These are phyloP conservation scores for Calephelis virginiensis DNA, from an alignment of 1,140 invertebrate species.

Conservation along the genomic window DNA sequence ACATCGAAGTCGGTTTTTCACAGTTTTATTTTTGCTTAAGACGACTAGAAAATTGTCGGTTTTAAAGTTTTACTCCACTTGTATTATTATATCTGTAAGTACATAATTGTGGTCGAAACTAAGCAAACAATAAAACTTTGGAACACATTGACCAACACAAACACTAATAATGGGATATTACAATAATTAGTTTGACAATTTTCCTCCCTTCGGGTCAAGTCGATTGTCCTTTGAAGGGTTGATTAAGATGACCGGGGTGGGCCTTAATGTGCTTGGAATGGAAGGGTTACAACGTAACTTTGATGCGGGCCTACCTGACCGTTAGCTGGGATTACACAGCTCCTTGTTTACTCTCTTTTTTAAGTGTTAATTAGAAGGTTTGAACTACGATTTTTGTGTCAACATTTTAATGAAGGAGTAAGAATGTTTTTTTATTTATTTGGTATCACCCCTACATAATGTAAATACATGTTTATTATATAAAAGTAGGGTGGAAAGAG, in stretches of 20 bases:
- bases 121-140: constrained; percentile 7
- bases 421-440: not conserved
- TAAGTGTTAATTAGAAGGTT: constrained; percentile 24
- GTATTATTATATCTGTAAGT: constrained; percentile 24
- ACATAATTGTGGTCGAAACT: not conserved
- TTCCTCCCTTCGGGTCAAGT: constrained; percentile 32
- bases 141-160: constrained; percentile 21
- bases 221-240: constrained; percentile 39
- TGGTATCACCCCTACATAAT: not conserved
- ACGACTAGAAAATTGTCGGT: too few species aligned
- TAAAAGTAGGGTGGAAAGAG: too few species aligned
- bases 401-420: constrained; percentile 13
- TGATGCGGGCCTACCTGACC: constrained; percentile 25
- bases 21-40: too few species aligned
- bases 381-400: constrained; percentile 18
- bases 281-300: constrained; percentile 28
- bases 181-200: constrained; percentile 38
- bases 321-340: constrained; percentile 22
- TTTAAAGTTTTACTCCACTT: constrained; percentile 52
- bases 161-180: constrained; percentile 35
- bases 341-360: constrained; percentile 25
- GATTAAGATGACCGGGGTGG: constrained; percentile 39
- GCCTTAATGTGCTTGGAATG: constrained; percentile 36
- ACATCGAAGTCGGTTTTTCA: too few species aligned
- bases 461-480: not conserved